Percentiles rank a stretch among this genome's conserved stretches.
These are phyloP conservation scores for Mayetiola destructor DNA, from an alignment of 2,888 invertebrate genomes.

Conservation along the genomic window DNA sequence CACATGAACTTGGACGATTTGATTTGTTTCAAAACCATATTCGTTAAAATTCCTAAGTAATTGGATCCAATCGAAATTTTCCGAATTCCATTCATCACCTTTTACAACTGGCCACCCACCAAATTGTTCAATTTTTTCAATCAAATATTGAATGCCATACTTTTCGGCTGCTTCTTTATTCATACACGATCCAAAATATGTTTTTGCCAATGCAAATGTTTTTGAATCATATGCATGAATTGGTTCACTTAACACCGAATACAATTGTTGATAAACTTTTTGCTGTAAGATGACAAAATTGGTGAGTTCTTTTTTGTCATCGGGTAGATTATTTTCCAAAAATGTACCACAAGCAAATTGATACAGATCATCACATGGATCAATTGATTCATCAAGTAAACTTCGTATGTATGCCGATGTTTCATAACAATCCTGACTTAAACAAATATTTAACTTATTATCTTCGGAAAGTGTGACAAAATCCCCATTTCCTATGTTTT, in stretches of 20 bases:
- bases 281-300: too few relatives aligned
- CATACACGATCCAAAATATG: not conserved
- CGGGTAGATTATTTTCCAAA: not conserved
- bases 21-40: constrained; percentile 75
- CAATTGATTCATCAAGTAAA: not conserved
- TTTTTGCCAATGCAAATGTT: not conserved
- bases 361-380: not conserved
- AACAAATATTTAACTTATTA: not conserved
- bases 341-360: not conserved
- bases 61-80: constrained; percentile 55
- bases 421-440: not conserved
- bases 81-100: constrained; percentile 55
- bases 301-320: not conserved
- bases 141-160: constrained; percentile 58
- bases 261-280: not conserved
- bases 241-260: not conserved
- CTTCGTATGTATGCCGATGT: not conserved
- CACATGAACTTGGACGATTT: constrained; percentile 80
- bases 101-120: constrained; percentile 92
- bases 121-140: constrained; percentile 53
- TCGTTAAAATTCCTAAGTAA: constrained; percentile 64
- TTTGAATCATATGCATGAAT: not conserved
- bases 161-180: constrained; percentile 41
- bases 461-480: not conserved
- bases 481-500: not conserved